A percentile compares a stretch with the other conserved stretches of the same genome.
phyloP scores from a whole-genome alignment of 2,113 vertebrate species.

The Sander vitreus region DNA sequence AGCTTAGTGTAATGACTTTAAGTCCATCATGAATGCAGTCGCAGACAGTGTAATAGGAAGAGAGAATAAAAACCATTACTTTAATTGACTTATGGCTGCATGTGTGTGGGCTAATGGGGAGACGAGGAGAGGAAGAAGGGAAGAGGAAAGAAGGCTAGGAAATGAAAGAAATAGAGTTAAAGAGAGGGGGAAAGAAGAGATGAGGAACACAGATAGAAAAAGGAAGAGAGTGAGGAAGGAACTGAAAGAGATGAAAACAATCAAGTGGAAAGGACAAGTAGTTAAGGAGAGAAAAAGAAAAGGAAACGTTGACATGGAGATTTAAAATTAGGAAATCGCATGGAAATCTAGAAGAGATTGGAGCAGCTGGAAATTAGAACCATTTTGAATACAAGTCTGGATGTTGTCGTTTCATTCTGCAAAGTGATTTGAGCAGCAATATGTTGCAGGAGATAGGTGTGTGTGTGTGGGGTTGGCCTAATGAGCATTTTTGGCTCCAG shows the following conservation, averaged over 20 bases:
- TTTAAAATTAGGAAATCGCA: not conserved
- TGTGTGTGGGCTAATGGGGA: constrained; percentile 47
- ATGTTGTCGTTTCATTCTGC: constrained; percentile 30
- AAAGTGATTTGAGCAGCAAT: constrained; percentile 35
- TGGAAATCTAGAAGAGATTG: constrained; percentile 1
- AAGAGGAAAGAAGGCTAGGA: not conserved
- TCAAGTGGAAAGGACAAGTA: not conserved
- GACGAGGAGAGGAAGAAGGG: not conserved
- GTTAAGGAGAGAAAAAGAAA: not conserved
- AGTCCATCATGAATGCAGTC: constrained; percentile 61
- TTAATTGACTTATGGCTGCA: constrained; percentile 69
- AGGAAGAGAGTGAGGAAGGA: constrained; percentile 1
- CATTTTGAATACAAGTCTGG: constrained; percentile 45
- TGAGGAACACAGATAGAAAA: not conserved
- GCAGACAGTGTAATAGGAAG: constrained; percentile 58
- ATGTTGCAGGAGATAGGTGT: constrained; percentile 37
- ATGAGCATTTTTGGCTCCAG: constrained; percentile 65
- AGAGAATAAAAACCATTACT: constrained; percentile 69
- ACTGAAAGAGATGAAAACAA: constrained; percentile 6
- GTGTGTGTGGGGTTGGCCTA: constrained; percentile 41
- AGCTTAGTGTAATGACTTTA: constrained; percentile 71
- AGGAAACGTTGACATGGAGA: not conserved
- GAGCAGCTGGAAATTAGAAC: not conserved
- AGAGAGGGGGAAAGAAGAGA: not conserved
- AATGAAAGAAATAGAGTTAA: constrained; percentile 5